These are phyloP conservation scores for Mastacembelus armatus DNA, from an alignment of 2,797 vertebrate species.

Conservation along the genomic window DNA sequence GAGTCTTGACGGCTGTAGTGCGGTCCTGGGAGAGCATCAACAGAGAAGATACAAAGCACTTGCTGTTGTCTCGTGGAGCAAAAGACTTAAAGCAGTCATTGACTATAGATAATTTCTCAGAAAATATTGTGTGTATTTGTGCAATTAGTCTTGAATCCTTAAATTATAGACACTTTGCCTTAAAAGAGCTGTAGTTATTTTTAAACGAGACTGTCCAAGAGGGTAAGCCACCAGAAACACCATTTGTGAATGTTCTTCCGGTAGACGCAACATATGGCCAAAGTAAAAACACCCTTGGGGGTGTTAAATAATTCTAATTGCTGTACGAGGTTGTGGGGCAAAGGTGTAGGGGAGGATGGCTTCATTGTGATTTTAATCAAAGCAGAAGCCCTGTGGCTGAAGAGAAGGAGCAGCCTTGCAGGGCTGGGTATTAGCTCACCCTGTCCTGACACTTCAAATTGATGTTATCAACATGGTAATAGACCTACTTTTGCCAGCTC, in stretches of 20 bases:
- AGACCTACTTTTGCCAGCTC: conserved; percentile 72
- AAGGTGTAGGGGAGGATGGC: conserved; percentile 38
- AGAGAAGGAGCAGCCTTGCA: conserved; percentile 39
- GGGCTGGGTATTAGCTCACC: conserved; percentile 64
- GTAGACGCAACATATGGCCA: conserved; percentile 6
- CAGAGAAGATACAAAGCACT: too few species aligned
- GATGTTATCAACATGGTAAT: conserved; percentile 79
- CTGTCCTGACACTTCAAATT: conserved; percentile 74
- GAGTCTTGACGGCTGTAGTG: too few species aligned
- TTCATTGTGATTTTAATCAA: conserved; percentile 74
- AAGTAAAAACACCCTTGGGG: conserved; percentile 15
- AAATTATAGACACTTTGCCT: too few species aligned
- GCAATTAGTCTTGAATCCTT: too few species aligned
- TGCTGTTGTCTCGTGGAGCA: too few species aligned
- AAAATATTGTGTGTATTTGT: too few species aligned
- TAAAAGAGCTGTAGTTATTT: neutral
- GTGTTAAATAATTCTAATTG: conserved; percentile 49
- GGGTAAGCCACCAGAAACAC: conserved; percentile 14
- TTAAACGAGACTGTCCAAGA: neutral
- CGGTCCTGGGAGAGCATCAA: too few species aligned
- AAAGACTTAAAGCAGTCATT: too few species aligned
- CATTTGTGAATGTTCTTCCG: conserved; percentile 26
- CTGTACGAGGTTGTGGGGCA: conserved; percentile 32
- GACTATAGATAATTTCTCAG: too few species aligned
- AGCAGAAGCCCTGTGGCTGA: conserved; percentile 59